These are phyloP conservation scores for Diadumene lineata DNA, from an alignment of 92 coral and sea anemone species.

Conservation along the genomic window DNA sequence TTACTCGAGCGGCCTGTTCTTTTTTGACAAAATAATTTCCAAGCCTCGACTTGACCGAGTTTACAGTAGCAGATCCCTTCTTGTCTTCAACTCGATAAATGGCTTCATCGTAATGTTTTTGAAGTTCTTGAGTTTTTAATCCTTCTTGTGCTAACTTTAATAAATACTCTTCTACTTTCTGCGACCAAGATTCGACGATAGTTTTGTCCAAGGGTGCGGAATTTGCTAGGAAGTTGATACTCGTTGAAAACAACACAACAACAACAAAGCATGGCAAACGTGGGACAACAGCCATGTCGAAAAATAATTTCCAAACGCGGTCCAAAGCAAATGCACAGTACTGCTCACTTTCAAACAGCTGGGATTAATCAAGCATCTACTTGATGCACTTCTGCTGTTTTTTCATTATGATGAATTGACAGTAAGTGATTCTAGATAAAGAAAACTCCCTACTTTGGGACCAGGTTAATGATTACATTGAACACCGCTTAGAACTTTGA, in stretches of 20 bases:
- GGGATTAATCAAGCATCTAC: neutral
- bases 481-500: neutral
- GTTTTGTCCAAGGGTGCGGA: constrained; percentile 46
- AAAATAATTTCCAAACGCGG: neutral
- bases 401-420: neutral
- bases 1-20: constrained; percentile 90
- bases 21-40: constrained; percentile 95
- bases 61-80: constrained; percentile 81
- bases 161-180: constrained; percentile 77
- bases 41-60: constrained; percentile 81
- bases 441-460: neutral
- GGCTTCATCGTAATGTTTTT: constrained; percentile 82
- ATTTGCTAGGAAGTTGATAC: neutral
- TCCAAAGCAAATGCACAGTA: neutral
- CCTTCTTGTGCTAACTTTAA: constrained; percentile 90
- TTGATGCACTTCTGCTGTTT: neutral
- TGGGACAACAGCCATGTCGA: constrained; percentile 13
- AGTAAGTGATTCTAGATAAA: neutral
- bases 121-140: constrained; percentile 80
- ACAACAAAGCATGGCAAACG: too few relatives aligned
- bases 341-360: constrained; percentile 11
- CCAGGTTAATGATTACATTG: neutral
- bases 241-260: constrained; percentile 1
- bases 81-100: constrained; percentile 82
- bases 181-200: constrained; percentile 77